These are phyloP conservation scores for Ceyx cyanopectus DNA, from an alignment of 2,113 vertebrate species.

Conservation along the genomic window DNA sequence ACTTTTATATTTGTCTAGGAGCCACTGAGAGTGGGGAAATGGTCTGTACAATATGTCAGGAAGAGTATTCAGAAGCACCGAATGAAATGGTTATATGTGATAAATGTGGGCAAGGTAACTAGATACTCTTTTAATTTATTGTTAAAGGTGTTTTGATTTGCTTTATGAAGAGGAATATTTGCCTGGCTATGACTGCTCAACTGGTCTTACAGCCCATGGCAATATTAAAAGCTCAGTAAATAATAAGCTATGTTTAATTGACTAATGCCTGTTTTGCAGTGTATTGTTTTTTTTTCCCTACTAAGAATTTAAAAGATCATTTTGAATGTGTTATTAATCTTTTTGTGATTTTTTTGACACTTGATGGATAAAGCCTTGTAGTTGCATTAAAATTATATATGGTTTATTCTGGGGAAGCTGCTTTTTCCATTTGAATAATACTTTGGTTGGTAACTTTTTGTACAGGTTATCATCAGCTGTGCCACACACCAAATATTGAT, in stretches of 20 bases:
- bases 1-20: constrained; percentile 78
- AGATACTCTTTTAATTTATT: background rate
- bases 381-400: background rate
- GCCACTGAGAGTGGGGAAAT: constrained; percentile 95
- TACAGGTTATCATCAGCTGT: constrained; percentile 95
- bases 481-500: constrained; percentile 95
- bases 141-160: background rate
- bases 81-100: constrained; percentile 99
- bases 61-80: constrained; percentile 96
- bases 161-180: constrained; percentile 21
- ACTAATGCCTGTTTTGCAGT: background rate
- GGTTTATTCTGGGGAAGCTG: background rate
- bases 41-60: constrained; percentile 98
- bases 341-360: background rate
- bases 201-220: background rate
- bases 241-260: background rate
- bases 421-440: background rate
- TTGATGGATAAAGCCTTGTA: background rate
- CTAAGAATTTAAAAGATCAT: background rate
- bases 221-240: constrained; percentile 17
- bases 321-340: background rate
- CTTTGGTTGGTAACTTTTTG: constrained; percentile 14
- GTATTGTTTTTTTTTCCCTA: background rate
- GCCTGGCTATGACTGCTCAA: background rate
- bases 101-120: constrained; percentile 96